These are phyloP conservation scores for Tamandua tetradactyla DNA, from an alignment of 2,797 vertebrate species.

Conservation along the genomic window DNA sequence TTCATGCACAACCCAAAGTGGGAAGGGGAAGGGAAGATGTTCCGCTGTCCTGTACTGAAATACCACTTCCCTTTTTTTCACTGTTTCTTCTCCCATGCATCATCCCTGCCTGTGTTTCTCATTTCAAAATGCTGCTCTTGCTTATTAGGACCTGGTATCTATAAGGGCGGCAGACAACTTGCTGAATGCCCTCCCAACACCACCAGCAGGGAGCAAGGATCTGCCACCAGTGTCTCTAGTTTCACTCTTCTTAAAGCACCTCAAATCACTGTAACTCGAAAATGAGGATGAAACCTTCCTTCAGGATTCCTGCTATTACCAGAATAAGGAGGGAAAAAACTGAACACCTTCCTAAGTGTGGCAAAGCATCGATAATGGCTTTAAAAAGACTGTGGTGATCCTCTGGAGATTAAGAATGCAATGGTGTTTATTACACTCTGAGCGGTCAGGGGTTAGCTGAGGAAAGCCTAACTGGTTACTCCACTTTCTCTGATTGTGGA, in stretches of 20 bases:
- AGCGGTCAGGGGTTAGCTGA: not conserved
- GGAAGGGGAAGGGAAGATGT: not conserved
- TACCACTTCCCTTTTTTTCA: accelerated
- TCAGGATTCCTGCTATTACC: not conserved
- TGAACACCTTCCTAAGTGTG: not conserved
- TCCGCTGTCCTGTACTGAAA: no score
- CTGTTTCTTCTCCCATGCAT: not conserved
- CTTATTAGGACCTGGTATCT: not conserved
- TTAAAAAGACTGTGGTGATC: not conserved
- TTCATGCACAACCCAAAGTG: no score
- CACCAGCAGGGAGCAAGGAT: not conserved
- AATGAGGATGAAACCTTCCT: not conserved
- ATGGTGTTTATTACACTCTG: not conserved
- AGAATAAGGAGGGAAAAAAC: not conserved
- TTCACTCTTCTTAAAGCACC: slow-evolving; percentile 55
- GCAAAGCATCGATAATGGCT: accelerated
- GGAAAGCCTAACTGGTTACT: not conserved
- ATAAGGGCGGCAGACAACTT: not conserved
- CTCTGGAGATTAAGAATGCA: accelerated
- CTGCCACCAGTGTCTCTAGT: accelerated
- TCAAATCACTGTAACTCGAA: not conserved
- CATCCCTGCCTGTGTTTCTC: not conserved
- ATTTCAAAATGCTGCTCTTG: not conserved
- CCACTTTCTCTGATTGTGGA: not conserved
- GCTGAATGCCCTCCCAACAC: not conserved